phyloP scores from a whole-genome alignment of 2,113 vertebrate species.

The Alces alces region DNA sequence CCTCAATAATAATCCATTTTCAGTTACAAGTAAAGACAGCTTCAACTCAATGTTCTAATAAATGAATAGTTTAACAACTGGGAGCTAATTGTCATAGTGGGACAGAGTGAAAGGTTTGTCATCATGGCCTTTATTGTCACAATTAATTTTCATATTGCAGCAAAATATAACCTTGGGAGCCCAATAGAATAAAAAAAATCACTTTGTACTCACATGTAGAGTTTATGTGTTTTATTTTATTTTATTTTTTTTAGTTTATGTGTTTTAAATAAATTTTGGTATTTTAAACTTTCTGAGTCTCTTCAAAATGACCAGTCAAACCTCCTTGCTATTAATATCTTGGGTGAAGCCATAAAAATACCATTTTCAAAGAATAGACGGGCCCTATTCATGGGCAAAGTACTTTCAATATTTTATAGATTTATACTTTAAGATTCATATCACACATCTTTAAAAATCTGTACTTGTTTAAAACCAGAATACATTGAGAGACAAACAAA shows the following conservation, averaged over 20 bases:
- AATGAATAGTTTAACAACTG: slow-evolving; percentile 81
- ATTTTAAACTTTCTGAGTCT: slow-evolving; percentile 70
- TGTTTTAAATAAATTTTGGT: slow-evolving; percentile 70
- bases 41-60: slow-evolving; percentile 73
- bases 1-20: slow-evolving; percentile 69
- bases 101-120: slow-evolving; percentile 73
- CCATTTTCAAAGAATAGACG: slow-evolving; percentile 62
- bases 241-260: not conserved
- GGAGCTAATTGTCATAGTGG: slow-evolving; percentile 83
- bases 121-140: slow-evolving; percentile 78
- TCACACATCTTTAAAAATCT: slow-evolving; percentile 71
- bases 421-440: slow-evolving; percentile 63
- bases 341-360: slow-evolving; percentile 56
- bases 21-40: slow-evolving; percentile 74
- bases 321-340: slow-evolving; percentile 52
- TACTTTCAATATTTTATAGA: slow-evolving; percentile 68
- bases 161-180: slow-evolving; percentile 81
- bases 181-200: slow-evolving; percentile 70
- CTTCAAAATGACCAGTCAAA: slow-evolving; percentile 66
- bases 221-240: not conserved
- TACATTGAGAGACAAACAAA: slow-evolving; percentile 61
- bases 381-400: slow-evolving; percentile 53
- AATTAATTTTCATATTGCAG: slow-evolving; percentile 82
- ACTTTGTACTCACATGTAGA: slow-evolving; percentile 60
- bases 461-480: slow-evolving; percentile 63